Conservation (phyloP, 2,113 vertebrate genomes). For the Odobenus rosmarus region DNA sequence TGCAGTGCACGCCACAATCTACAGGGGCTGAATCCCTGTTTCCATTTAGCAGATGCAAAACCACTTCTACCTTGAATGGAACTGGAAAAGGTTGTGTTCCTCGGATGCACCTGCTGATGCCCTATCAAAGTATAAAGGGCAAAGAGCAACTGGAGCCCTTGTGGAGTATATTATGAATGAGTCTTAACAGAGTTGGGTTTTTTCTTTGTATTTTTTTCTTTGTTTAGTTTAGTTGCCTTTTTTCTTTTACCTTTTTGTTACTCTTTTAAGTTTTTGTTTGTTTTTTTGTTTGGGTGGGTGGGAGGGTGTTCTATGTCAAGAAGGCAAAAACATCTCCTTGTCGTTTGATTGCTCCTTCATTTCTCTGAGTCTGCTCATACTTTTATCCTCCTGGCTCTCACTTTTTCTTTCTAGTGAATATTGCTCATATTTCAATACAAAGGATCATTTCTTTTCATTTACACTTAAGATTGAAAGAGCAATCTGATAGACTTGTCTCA, state of each 20-base stretch:
- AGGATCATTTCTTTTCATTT: not conserved
- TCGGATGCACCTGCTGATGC: not conserved
- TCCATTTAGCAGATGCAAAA: not conserved
- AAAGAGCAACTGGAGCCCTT: not conserved
- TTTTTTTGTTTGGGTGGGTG: not conserved
- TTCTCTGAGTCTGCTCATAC: not conserved
- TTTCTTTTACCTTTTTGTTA: not conserved
- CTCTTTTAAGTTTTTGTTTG: not conserved
- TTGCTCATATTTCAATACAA: not conserved
- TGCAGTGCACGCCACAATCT: not conserved
- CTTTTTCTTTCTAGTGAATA: not conserved
- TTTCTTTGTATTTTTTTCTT: not conserved
- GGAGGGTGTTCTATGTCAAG: not conserved
- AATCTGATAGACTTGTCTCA: not conserved
- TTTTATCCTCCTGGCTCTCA: not conserved
- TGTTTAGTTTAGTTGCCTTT: not conserved
- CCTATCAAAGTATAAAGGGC: not conserved
- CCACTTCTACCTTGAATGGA: not conserved
- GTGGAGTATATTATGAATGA: not conserved
- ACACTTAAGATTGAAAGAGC: not conserved
- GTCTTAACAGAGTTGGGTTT: not conserved
- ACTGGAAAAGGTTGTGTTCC: not conserved
- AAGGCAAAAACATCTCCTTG: not conserved
- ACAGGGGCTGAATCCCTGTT: not conserved
- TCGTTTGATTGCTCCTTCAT: not conserved